A percentile compares a stretch with the other conserved stretches of the same genome.
phyloP scores from a whole-genome alignment of 2,113 vertebrate species.

The Pardalotus punctatus region DNA sequence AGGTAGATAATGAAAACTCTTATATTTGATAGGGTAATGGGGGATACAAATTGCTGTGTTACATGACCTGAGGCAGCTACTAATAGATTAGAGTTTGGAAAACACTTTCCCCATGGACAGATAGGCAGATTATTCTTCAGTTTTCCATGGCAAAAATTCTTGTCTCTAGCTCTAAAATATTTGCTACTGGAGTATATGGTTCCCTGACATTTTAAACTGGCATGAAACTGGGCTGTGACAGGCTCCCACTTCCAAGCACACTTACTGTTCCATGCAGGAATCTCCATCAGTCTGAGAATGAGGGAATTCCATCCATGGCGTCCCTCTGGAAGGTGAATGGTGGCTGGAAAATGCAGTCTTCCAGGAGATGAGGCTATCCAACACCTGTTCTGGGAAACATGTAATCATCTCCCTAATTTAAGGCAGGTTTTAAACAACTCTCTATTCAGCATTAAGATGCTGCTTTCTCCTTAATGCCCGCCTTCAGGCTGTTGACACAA shows the following conservation, averaged over 20 bases:
- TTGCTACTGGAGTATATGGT: neutral
- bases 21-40: neutral
- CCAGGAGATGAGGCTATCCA: neutral
- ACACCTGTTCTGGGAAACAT: accelerated
- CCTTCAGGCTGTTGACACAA: neutral
- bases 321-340: neutral
- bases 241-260: neutral
- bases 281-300: neutral
- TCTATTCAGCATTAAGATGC: neutral
- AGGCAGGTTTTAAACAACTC: neutral
- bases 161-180: neutral
- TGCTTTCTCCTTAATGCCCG: neutral
- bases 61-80: neutral
- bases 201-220: neutral
- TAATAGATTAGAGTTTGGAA: neutral
- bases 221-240: accelerated
- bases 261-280: neutral
- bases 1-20: neutral
- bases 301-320: neutral
- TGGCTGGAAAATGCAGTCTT: neutral
- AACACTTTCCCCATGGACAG: neutral
- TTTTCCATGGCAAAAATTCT: neutral
- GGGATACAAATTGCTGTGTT: neutral
- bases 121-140: neutral
- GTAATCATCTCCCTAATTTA: neutral